Percentiles rank a stretch among this genome's conserved stretches.
These are phyloP conservation scores for Anser cygnoides DNA, from an alignment of 2,113 vertebrate species.

Conservation along the genomic window DNA sequence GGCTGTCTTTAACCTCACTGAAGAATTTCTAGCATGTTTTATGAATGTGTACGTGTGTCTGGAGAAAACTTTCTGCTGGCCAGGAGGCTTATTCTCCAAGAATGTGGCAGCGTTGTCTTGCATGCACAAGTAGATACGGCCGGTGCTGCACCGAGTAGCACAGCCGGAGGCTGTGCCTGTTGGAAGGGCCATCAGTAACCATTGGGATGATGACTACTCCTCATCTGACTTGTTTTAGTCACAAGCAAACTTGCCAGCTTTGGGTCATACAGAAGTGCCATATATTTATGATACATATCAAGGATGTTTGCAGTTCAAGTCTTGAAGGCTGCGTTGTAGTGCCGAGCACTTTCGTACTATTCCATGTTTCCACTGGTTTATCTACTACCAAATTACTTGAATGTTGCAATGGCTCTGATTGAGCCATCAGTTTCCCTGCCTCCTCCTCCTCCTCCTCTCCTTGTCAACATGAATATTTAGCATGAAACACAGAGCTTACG, in stretches of 20 bases:
- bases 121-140: constrained; percentile 42
- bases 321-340: constrained; percentile 49
- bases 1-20: constrained; percentile 14
- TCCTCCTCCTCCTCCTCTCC: background rate
- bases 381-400: constrained; percentile 62
- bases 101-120: constrained; percentile 55
- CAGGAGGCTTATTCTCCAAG: background rate
- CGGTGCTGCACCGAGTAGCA: constrained; percentile 12
- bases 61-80: constrained; percentile 40
- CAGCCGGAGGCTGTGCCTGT: constrained; percentile 4
- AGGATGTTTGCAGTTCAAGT: constrained; percentile 58
- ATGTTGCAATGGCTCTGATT: constrained; percentile 68
- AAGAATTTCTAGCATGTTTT: constrained; percentile 50
- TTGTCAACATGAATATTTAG: constrained; percentile 43
- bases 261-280: constrained; percentile 63
- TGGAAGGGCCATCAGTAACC: constrained; percentile 7
- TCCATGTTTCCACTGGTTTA: constrained; percentile 52
- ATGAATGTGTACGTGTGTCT: constrained; percentile 22
- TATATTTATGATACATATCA: constrained; percentile 76
- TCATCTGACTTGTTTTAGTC: background rate
- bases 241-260: constrained; percentile 56
- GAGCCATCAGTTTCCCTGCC: constrained; percentile 35
- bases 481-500: constrained; percentile 57
- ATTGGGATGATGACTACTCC: constrained; percentile 29
- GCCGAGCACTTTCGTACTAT: constrained; percentile 70